These are phyloP conservation scores for Penaeus vannamei DNA, from an alignment of 1,140 invertebrate genomes.

Conservation along the genomic window DNA sequence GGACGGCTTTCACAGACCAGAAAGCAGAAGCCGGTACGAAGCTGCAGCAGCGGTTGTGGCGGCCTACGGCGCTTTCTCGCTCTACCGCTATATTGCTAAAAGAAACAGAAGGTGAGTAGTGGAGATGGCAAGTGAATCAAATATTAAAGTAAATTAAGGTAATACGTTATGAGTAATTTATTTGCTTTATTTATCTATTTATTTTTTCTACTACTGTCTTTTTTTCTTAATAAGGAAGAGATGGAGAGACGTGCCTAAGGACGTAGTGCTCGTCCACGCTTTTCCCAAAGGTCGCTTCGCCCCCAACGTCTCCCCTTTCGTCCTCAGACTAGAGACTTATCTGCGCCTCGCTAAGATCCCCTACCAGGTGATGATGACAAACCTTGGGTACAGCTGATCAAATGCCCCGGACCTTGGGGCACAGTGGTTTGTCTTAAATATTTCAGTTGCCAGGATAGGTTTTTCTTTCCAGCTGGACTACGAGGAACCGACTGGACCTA, in stretches of 20 bases:
- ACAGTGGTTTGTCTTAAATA: not conserved
- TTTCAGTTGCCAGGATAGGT: not conserved
- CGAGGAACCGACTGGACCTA: conserved; percentile 68
- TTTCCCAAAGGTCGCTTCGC: conserved; percentile 55
- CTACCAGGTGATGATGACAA: conserved; percentile 56
- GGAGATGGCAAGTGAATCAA: too few relatives aligned
- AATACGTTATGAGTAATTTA: too few relatives aligned
- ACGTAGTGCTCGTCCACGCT: conserved; percentile 68
- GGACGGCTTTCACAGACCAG: too few relatives aligned
- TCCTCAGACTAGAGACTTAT: conserved; percentile 70
- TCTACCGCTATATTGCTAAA: too few relatives aligned
- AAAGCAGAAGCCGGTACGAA: too few relatives aligned
- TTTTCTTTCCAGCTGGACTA: conserved; percentile 65
- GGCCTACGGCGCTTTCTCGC: too few relatives aligned
- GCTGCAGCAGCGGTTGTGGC: too few relatives aligned
- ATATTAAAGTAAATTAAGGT: too few relatives aligned
- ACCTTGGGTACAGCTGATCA: too few relatives aligned
- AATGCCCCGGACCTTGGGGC: too few relatives aligned
- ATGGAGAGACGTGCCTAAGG: conserved; percentile 62
- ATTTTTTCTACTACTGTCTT: not conserved
- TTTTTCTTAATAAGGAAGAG: conserved; percentile 51
- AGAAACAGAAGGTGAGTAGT: too few relatives aligned
- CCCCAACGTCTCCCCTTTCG: conserved; percentile 70
- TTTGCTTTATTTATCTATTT: not conserved
- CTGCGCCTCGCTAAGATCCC: conserved; percentile 69